Evolutionary conservation across 2,888 invertebrate species (phyloP).

Genomic region (Adelphocoris suturalis): DNA sequence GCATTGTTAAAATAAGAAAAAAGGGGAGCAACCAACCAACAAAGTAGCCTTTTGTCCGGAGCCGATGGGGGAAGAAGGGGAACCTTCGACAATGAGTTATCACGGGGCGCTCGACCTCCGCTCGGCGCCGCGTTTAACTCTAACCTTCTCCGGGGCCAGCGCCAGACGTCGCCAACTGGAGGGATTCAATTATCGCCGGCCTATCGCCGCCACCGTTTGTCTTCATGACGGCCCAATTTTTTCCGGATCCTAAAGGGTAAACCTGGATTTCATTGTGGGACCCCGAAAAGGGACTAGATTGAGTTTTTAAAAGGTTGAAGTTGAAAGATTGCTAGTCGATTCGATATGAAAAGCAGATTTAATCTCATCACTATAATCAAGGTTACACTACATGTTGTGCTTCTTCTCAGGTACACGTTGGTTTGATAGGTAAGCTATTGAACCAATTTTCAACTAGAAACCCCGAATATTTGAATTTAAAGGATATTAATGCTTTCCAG

Average conservation of each 20-base stretch:
- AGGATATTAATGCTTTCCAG: no score
- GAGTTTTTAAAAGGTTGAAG: no score
- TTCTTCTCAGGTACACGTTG: no score
- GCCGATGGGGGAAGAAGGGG: neutral
- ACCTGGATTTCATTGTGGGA: neutral
- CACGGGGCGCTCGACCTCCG: conserved; percentile 59
- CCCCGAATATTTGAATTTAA: no score
- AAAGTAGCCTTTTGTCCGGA: conserved; percentile 60
- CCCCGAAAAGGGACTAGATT: neutral
- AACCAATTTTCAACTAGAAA: no score
- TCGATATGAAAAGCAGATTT: no score
- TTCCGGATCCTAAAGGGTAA: neutral
- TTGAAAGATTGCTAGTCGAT: no score
- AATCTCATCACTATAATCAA: no score
- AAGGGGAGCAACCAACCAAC: conserved; percentile 36
- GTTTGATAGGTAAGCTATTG: no score
- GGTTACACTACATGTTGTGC: no score
- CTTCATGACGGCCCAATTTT: conserved; percentile 23
- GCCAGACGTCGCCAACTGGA: conserved; percentile 62
- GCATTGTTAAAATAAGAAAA: conserved; percentile 47
- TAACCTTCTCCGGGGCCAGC: conserved; percentile 58
- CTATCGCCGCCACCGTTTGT: conserved; percentile 66
- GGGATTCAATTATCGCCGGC: conserved; percentile 69
- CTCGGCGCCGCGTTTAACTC: conserved; percentile 58
- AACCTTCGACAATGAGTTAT: conserved; percentile 53